These are phyloP conservation scores for Charaxes varanes DNA, from an alignment of 1,140 invertebrate species.

Conservation along the genomic window DNA sequence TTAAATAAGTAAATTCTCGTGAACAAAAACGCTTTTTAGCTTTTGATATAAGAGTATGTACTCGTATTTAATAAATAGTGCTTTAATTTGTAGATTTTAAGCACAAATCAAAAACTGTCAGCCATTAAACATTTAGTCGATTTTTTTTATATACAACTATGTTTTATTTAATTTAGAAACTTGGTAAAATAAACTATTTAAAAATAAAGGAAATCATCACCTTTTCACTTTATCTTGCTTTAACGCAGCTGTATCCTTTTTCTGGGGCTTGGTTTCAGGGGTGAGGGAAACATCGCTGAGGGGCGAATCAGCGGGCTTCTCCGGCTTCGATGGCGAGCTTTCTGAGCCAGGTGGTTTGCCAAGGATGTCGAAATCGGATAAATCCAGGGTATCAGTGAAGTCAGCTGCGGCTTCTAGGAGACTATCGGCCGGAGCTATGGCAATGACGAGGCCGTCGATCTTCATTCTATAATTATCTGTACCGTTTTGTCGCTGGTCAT, in stretches of 20 bases:
- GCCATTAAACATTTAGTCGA: no score
- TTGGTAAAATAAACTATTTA: not conserved
- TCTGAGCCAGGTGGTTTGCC: constrained; percentile 8
- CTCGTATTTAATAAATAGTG: no score
- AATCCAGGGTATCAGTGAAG: constrained; percentile 28
- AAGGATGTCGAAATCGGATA: constrained; percentile 26
- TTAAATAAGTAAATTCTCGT: no score
- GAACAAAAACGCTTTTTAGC: no score
- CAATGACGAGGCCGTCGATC: constrained; percentile 78
- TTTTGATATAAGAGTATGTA: no score
- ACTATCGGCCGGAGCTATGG: constrained; percentile 77
- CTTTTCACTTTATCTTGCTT: constrained; percentile 59
- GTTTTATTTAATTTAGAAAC: not conserved
- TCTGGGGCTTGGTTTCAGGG: constrained; percentile 34
- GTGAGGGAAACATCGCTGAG: constrained; percentile 34
- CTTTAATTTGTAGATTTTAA: no score
- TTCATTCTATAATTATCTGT: constrained; percentile 80
- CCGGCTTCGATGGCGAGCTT: constrained; percentile 3
- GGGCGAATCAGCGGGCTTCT: constrained; percentile 32
- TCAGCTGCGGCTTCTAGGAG: constrained; percentile 53
- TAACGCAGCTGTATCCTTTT: constrained; percentile 36
- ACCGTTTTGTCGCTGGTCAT: constrained; percentile 83
- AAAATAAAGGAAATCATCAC: constrained; percentile 31
- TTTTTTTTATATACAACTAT: no score
- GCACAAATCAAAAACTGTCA: no score